These are phyloP conservation scores for Sturnira hondurensis DNA, from an alignment of 2,113 vertebrate species.

Conservation along the genomic window DNA sequence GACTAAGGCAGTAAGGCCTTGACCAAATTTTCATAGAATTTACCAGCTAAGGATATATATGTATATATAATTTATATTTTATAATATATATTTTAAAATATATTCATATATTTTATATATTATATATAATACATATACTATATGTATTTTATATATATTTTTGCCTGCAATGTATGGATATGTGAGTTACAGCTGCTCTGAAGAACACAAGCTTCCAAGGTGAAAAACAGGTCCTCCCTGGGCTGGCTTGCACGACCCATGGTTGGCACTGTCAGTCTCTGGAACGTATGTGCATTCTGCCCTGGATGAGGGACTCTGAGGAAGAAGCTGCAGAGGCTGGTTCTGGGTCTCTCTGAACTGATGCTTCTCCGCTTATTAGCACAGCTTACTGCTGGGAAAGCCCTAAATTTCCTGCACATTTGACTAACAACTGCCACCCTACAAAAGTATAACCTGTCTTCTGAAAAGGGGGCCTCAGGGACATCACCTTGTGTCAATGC, in stretches of 20 bases:
- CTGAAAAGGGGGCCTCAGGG: fast-evolving
- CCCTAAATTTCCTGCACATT: fast-evolving
- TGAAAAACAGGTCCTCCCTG: not conserved
- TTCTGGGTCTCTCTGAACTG: not conserved
- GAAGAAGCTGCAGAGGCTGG: not conserved
- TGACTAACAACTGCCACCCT: too few species aligned
- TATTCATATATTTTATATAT: too few species aligned
- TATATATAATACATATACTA: too few species aligned
- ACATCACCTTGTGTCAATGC: too few species aligned
- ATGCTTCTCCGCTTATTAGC: not conserved
- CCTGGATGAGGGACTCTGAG: too few species aligned
- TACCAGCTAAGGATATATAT: not conserved
- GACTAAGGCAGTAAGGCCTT: not conserved
- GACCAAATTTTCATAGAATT: not conserved
- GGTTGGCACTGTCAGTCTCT: fast-evolving
- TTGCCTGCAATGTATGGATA: too few species aligned
- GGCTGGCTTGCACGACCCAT: fast-evolving
- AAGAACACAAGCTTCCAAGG: not conserved
- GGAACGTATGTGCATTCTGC: not conserved
- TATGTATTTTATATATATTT: too few species aligned
- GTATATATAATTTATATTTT: not conserved
- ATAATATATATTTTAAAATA: too few species aligned
- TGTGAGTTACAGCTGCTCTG: too few species aligned
- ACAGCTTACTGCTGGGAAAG: not conserved
- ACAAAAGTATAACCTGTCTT: not conserved